Evolutionary conservation across 2,113 vertebrate genomes (phyloP).

Genomic region (Pygoscelis adeliae): DNA sequence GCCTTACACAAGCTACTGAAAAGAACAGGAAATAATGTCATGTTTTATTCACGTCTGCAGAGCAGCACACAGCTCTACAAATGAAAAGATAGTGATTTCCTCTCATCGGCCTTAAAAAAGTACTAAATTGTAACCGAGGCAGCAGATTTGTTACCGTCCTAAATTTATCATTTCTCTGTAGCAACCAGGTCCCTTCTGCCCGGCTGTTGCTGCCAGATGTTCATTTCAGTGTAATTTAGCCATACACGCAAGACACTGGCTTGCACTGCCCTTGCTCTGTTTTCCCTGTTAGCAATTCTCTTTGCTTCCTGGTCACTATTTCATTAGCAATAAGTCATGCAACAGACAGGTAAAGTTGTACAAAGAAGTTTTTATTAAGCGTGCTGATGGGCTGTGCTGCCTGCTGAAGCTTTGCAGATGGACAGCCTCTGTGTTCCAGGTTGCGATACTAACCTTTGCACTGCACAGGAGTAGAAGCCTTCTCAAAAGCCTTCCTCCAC

Average conservation of each 20-base stretch:
- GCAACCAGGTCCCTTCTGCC: constrained; percentile 13
- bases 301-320: constrained; percentile 7
- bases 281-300: constrained; percentile 19
- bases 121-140: constrained; percentile 20
- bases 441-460: neutral
- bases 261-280: constrained; percentile 18
- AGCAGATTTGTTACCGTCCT: neutral
- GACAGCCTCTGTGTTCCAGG: neutral
- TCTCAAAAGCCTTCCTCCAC: neutral
- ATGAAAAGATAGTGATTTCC: neutral
- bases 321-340: neutral
- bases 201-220: constrained; percentile 40
- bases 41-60: neutral
- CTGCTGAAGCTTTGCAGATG: constrained; percentile 2
- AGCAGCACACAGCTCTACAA: neutral
- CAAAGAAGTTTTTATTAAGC: constrained; percentile 25
- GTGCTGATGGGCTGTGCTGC: neutral
- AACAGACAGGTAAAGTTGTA: neutral
- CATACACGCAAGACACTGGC: neutral
- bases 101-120: neutral
- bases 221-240: constrained; percentile 36
- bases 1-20: neutral
- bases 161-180: constrained; percentile 6
- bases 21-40: constrained; percentile 29
- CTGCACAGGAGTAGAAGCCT: neutral